These are phyloP conservation scores for Onychorhynchus coronatus DNA, from an alignment of 2,113 vertebrate species.

Conservation along the genomic window DNA sequence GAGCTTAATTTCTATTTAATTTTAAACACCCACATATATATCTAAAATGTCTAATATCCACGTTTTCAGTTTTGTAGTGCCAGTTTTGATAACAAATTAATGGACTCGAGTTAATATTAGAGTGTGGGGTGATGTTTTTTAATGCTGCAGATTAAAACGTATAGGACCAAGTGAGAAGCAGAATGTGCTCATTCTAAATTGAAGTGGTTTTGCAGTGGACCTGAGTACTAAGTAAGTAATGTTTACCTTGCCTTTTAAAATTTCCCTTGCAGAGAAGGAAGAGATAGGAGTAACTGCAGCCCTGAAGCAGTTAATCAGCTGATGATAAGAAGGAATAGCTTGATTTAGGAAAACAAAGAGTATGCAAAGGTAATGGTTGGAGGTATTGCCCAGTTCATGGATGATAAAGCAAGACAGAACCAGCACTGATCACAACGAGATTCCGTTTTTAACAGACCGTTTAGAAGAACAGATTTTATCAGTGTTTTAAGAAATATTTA, in stretches of 20 bases:
- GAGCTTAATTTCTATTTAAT: background rate
- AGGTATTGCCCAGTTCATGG: background rate
- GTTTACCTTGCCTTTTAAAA: background rate
- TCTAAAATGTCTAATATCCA: background rate
- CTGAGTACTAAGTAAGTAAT: background rate
- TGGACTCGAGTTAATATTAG: background rate
- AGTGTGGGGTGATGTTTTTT: background rate
- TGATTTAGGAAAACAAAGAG: slow-evolving; percentile 13
- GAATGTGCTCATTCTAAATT: background rate
- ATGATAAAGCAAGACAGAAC: background rate
- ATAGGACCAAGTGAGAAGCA: background rate
- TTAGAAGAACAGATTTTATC: background rate
- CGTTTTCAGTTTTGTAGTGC: background rate
- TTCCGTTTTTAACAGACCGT: background rate
- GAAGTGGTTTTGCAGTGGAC: background rate
- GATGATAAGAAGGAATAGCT: background rate
- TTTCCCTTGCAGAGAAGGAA: background rate
- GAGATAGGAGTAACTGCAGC: background rate
- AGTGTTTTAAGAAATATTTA: background rate
- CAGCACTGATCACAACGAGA: background rate
- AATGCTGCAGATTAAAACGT: background rate
- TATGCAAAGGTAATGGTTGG: background rate
- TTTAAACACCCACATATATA: background rate
- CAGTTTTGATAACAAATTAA: background rate
- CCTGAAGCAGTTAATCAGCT: background rate